These are phyloP conservation scores for Tetragonisca angustula DNA, from an alignment of 2,888 invertebrate genomes.

Conservation along the genomic window DNA sequence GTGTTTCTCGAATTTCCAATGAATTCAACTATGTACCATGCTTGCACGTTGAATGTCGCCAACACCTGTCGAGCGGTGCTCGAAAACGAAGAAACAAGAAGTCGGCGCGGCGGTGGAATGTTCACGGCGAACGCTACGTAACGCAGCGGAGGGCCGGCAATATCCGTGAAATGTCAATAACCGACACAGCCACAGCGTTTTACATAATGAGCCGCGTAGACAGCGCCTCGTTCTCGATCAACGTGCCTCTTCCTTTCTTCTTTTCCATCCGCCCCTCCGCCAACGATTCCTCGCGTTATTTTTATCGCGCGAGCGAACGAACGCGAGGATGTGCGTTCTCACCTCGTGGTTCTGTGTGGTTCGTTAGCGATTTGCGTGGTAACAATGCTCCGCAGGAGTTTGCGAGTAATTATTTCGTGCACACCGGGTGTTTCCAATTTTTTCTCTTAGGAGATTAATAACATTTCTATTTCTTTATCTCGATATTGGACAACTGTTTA, in stretches of 20 bases:
- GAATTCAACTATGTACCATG: neutral
- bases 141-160: constrained; percentile 20
- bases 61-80: constrained; percentile 12
- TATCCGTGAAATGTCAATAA: constrained; percentile 55
- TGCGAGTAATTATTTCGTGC: constrained; percentile 67
- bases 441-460: no score
- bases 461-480: no score
- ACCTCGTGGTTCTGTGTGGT: constrained; percentile 22
- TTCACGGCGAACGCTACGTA: constrained; percentile 33
- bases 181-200: constrained; percentile 37
- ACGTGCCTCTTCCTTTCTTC: constrained; percentile 14
- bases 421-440: constrained; percentile 42
- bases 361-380: constrained; percentile 68
- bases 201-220: constrained; percentile 38
- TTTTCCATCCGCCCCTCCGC: no score
- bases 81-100: constrained; percentile 5
- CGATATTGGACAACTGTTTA: no score
- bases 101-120: constrained; percentile 9
- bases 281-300: constrained; percentile 13
- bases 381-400: constrained; percentile 70
- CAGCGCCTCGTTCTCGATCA: constrained; percentile 20
- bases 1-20: neutral
- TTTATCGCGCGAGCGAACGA: constrained; percentile 35
- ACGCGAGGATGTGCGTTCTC: constrained; percentile 46
- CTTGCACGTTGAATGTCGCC: neutral